A percentile compares a stretch with the other conserved stretches of the same genome.
phyloP scores from a whole-genome alignment of 2,888 invertebrate species.

The Dorcus hopei region DNA sequence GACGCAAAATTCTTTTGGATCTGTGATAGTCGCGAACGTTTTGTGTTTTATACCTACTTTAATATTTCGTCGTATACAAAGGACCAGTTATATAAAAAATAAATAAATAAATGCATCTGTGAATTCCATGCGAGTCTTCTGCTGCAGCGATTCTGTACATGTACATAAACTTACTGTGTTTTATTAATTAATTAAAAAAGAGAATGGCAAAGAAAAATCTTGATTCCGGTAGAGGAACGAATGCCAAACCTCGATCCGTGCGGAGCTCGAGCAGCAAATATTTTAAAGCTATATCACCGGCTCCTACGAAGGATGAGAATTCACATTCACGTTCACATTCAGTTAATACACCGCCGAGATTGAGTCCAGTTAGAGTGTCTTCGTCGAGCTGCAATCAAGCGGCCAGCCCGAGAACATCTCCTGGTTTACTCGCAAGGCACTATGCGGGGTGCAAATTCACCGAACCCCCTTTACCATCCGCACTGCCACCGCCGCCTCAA shows the following conservation, averaged over 20 bases:
- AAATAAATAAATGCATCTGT: neutral
- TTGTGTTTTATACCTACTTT: conserved; percentile 21
- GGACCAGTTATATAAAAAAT: conserved; percentile 5
- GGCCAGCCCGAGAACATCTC: conserved; percentile 39
- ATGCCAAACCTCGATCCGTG: conserved; percentile 19
- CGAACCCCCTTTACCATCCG: conserved; percentile 69
- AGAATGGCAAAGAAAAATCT: conserved; percentile 42
- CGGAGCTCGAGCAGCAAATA: conserved; percentile 27
- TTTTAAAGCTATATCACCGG: conserved; percentile 26
- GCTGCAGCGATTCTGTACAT: neutral
- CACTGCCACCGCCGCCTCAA: conserved; percentile 68
- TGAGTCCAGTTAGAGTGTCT: conserved; percentile 30
- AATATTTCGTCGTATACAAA: conserved; percentile 5
- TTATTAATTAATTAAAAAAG: conserved; percentile 19
- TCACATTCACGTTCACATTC: neutral
- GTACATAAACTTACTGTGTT: neutral
- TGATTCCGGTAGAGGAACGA: conserved; percentile 30
- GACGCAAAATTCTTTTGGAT: conserved; percentile 43
- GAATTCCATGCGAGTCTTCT: neutral
- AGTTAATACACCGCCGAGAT: conserved; percentile 12
- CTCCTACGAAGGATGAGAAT: conserved; percentile 21
- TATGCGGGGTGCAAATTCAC: conserved; percentile 69
- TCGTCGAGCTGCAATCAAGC: conserved; percentile 15
- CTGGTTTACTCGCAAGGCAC: conserved; percentile 49
- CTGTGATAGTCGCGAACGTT: conserved; percentile 42